phyloP scores from a whole-genome alignment of 2,113 vertebrate species.

The Mobula birostris region DNA sequence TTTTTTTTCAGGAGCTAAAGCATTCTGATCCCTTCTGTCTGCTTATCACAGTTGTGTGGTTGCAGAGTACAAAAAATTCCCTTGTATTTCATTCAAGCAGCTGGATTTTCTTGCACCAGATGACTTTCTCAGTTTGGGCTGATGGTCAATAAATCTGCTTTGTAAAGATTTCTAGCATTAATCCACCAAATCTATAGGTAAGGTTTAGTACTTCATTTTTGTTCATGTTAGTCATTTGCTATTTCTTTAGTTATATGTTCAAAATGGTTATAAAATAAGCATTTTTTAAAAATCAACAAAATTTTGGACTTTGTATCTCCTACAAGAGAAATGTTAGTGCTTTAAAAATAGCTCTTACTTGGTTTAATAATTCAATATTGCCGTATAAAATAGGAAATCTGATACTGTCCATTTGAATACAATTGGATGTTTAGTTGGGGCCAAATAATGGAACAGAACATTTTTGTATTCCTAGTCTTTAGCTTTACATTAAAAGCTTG shows the following conservation, averaged over 20 bases:
- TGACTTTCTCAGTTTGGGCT: background rate
- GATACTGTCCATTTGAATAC: too few species aligned
- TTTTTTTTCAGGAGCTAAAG: slow-evolving; percentile 25
- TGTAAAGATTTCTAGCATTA: slow-evolving; percentile 12
- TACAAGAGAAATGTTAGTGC: background rate
- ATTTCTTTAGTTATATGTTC: background rate
- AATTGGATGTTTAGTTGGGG: background rate
- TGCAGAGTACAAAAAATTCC: background rate
- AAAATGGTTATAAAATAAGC: background rate
- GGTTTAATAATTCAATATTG: background rate
- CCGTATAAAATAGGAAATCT: background rate
- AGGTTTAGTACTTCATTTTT: background rate
- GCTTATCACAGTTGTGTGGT: background rate
- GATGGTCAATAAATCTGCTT: background rate
- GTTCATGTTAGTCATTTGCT: background rate
- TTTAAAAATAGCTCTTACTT: background rate
- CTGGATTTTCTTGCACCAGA: background rate
- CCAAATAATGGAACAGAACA: background rate
- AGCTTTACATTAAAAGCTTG: background rate
- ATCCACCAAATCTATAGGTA: background rate
- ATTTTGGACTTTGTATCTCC: background rate
- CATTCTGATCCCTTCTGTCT: background rate
- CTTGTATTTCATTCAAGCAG: background rate
- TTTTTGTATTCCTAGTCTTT: background rate
- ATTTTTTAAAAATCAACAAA: background rate